Conservation (phyloP, 2,113 vertebrate genomes). For the Eulemur rufifrons region DNA sequence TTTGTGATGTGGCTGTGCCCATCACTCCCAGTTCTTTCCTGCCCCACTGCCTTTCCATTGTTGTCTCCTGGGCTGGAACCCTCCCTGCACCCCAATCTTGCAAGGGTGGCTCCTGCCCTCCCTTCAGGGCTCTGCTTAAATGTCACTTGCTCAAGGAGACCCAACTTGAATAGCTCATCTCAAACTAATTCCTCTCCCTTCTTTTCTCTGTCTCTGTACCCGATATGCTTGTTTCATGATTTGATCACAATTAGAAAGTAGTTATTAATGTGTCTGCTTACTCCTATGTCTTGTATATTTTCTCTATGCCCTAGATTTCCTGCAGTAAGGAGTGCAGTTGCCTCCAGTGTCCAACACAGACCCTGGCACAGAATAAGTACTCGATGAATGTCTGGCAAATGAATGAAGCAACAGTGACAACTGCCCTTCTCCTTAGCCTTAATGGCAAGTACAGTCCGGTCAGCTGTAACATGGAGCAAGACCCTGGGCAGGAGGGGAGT, state of each 20-base stretch:
- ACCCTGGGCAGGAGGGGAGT: background rate
- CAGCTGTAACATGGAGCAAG: background rate
- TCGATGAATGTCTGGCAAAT: background rate
- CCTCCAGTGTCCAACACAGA: background rate
- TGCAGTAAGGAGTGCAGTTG: background rate
- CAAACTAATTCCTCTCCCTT: background rate
- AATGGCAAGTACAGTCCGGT: background rate
- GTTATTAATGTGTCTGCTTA: background rate
- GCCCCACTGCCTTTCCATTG: background rate
- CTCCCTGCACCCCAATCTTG: background rate
- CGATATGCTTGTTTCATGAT: background rate
- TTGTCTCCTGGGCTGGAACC: background rate
- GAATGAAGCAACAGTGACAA: background rate
- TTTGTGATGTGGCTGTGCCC: background rate
- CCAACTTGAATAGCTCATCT: constrained; percentile 9
- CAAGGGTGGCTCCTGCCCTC: background rate
- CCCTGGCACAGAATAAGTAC: background rate
- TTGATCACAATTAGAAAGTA: background rate
- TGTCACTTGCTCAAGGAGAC: constrained; percentile 7
- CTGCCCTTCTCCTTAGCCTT: background rate
- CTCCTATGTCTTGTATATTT: background rate
- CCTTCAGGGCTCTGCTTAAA: constrained; percentile 26
- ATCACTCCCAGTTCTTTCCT: background rate
- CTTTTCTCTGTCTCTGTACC: background rate
- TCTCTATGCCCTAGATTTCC: background rate